A percentile compares a stretch with the other conserved stretches of the same genome.
phyloP scores from a whole-genome alignment of 2,113 vertebrate genomes.

The Anseranas semipalmata region DNA sequence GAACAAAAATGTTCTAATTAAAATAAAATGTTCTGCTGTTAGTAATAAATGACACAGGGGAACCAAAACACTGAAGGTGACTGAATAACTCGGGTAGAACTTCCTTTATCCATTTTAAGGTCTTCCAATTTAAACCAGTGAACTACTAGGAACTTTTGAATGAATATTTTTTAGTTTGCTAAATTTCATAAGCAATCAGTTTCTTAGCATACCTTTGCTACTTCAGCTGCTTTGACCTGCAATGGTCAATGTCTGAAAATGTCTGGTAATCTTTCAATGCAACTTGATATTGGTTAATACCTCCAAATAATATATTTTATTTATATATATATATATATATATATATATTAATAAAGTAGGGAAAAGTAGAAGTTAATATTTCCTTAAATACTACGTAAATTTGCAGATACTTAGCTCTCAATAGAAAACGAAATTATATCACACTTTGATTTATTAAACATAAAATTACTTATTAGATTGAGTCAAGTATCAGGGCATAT shows the following conservation, averaged over 20 bases:
- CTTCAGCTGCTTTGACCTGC: background rate
- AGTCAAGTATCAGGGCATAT: background rate
- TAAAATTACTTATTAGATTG: background rate
- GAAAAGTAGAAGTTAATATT: background rate
- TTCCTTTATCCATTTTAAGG: background rate
- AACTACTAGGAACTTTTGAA: background rate
- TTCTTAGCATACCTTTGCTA: background rate
- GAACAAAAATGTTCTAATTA: background rate
- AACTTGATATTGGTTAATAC: background rate
- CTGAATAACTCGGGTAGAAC: background rate
- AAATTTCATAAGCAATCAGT: background rate
- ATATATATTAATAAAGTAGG: background rate
- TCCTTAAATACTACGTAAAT: background rate
- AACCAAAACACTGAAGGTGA: background rate
- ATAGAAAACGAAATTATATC: constrained; percentile 16
- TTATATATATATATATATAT: no score
- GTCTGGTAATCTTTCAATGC: background rate
- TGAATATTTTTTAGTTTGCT: background rate
- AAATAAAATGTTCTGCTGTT: background rate
- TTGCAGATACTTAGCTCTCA: background rate
- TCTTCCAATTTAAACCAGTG: background rate
- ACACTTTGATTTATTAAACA: background rate
- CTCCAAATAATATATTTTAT: background rate
- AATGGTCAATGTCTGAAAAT: background rate
- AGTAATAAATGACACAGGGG: background rate